Conservation (phyloP, 2,888 invertebrate species). For the Dicycla oo region DNA sequence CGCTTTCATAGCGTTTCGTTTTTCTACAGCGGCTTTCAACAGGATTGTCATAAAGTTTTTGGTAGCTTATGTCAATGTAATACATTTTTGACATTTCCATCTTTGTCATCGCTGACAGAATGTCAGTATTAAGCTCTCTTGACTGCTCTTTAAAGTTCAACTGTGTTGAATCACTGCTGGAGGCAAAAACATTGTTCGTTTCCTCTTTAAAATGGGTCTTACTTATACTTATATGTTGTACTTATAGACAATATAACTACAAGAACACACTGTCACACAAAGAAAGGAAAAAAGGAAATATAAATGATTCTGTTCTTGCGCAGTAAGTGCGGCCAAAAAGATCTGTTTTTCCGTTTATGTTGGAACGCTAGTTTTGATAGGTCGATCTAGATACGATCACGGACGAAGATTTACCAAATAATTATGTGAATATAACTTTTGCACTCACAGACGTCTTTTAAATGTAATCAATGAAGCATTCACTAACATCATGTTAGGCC, state of each 20-base stretch:
- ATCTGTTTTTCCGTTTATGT: too few species aligned
- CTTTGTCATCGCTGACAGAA: not conserved
- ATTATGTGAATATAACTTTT: not conserved
- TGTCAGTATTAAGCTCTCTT: not conserved
- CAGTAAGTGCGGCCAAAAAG: not conserved
- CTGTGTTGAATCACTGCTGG: not conserved
- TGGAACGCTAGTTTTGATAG: not conserved
- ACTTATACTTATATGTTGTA: too few species aligned
- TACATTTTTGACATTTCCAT: not conserved
- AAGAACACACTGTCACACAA: constrained; percentile 39
- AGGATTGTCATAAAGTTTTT: too few species aligned
- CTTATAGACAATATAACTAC: not conserved
- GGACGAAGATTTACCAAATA: not conserved
- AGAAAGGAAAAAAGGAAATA: not conserved
- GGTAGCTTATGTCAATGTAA: not conserved
- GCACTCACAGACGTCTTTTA: not conserved
- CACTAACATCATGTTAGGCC: not conserved
- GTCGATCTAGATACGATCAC: not conserved
- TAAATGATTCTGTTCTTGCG: not conserved
- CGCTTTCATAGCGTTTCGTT: not conserved
- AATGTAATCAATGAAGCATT: not conserved
- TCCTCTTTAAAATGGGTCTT: not conserved
- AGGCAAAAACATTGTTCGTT: too few species aligned
- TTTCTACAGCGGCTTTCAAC: too few species aligned
- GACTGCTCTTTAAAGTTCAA: not conserved